Evolutionary conservation across 2,888 invertebrate genomes (phyloP).

Genomic region (Pterostichus madidus): DNA sequence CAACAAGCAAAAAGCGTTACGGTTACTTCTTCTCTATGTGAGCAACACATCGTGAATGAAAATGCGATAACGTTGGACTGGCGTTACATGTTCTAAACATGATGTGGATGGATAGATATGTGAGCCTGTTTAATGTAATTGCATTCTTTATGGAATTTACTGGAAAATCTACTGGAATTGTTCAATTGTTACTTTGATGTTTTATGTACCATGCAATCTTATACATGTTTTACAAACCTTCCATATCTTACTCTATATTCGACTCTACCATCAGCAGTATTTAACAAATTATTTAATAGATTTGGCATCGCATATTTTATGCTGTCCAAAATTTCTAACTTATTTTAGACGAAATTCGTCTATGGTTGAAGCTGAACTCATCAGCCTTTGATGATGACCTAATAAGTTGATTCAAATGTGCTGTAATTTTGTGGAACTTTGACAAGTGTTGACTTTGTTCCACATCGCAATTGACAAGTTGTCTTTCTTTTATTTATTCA

Average conservation of each 20-base stretch:
- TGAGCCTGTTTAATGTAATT: slow-evolving; percentile 31
- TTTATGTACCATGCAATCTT: background rate
- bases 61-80: slow-evolving; percentile 46
- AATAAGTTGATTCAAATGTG: too few species aligned
- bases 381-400: too few species aligned
- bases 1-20: slow-evolving; percentile 54
- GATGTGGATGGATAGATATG: slow-evolving; percentile 38
- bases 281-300: too few species aligned
- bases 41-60: slow-evolving; percentile 53
- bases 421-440: too few species aligned
- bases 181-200: slow-evolving; percentile 6
- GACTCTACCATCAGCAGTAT: too few species aligned
- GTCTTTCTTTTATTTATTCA: too few species aligned
- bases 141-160: slow-evolving; percentile 33
- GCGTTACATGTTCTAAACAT: slow-evolving; percentile 56
- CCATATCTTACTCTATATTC: background rate
- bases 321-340: too few species aligned
- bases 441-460: too few species aligned
- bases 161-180: slow-evolving; percentile 17
- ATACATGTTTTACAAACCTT: background rate
- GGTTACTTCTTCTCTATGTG: slow-evolving; percentile 50
- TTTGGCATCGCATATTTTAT: too few species aligned
- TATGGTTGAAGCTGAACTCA: too few species aligned
- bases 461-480: too few species aligned
- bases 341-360: too few species aligned